Evolutionary conservation across 2,113 vertebrate species (phyloP).

Genomic region (Picathartes gymnocephalus): DNA sequence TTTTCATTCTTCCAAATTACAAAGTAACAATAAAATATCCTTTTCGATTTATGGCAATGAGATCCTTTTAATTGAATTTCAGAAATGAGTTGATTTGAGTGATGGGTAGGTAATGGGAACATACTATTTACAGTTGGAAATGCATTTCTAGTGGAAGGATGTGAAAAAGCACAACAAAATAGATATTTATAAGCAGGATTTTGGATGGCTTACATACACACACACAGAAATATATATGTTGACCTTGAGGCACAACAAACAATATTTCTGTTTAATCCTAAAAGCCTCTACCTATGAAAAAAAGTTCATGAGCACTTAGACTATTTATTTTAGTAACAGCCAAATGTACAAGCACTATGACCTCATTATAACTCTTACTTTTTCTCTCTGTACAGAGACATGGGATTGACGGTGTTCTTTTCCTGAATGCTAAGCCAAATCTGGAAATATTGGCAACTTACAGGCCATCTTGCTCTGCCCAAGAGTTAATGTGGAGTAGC

Average conservation of each 20-base stretch:
- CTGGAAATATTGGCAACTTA: not conserved
- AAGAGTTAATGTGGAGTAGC: conserved; percentile 18
- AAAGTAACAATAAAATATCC: conserved; percentile 36
- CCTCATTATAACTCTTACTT: conserved; percentile 29
- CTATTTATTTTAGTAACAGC: conserved; percentile 14
- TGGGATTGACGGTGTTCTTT: not conserved
- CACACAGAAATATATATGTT: not conserved
- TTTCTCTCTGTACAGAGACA: not conserved
- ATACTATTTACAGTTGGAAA: not conserved
- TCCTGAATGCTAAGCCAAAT: not conserved
- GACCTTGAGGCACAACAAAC: not conserved
- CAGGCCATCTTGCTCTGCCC: not conserved
- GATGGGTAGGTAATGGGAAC: conserved; percentile 5
- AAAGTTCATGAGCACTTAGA: not conserved
- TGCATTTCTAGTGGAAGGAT: not conserved
- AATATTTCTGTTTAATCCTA: conserved; percentile 40
- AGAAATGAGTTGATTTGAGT: conserved; percentile 24
- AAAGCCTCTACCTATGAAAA: conserved; percentile 12
- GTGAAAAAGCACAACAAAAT: not conserved
- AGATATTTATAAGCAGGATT: conserved; percentile 14
- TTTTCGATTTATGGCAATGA: not conserved
- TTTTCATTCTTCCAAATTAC: conserved; percentile 64
- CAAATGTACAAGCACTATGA: not conserved
- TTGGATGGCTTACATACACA: not conserved
- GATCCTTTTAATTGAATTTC: conserved; percentile 12